phyloP scores from a whole-genome alignment of 2,888 invertebrate genomes.

The Nomada ruficornis region DNA sequence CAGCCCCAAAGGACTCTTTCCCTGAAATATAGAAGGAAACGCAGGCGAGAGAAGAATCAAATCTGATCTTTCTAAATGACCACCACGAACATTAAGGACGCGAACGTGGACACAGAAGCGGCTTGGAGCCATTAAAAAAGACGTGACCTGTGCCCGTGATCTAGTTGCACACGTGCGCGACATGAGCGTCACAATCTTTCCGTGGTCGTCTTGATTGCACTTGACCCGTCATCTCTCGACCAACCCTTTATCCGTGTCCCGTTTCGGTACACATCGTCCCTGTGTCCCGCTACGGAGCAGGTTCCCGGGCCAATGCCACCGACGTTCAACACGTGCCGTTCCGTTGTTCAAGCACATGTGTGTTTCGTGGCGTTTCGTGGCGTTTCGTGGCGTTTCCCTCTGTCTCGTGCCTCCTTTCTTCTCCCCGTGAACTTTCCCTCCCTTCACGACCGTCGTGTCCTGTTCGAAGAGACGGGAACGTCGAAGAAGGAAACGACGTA shows the following conservation, averaged over 20 bases:
- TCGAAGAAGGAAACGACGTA: constrained; percentile 77
- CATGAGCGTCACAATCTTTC: constrained; percentile 61
- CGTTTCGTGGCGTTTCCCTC: constrained; percentile 63
- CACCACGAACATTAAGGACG: not conserved
- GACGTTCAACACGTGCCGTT: constrained; percentile 77
- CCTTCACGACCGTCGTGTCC: constrained; percentile 36
- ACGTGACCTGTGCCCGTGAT: not conserved
- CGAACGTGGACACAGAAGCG: not conserved
- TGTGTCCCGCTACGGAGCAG: constrained; percentile 33
- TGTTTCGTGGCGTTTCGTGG: constrained; percentile 50
- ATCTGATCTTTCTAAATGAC: no score
- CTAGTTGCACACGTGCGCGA: constrained; percentile 31
- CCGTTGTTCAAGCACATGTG: constrained; percentile 60
- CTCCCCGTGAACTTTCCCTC: constrained; percentile 33
- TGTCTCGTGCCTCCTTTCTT: constrained; percentile 49
- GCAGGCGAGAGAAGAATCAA: no score
- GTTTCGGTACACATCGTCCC: constrained; percentile 40
- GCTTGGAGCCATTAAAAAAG: constrained; percentile 1
- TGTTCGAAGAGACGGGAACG: constrained; percentile 47
- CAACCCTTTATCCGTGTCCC: constrained; percentile 38
- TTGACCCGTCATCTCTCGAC: constrained; percentile 63
- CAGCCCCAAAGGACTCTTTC: no score
- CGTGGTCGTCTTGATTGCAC: constrained; percentile 45
- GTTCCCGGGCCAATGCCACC: constrained; percentile 64
- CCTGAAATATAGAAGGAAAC: no score